A percentile compares a stretch with the other conserved stretches of the same genome.
Conservation (phyloP, 2,113 vertebrate genomes). For the Eublepharis macularius region DNA sequence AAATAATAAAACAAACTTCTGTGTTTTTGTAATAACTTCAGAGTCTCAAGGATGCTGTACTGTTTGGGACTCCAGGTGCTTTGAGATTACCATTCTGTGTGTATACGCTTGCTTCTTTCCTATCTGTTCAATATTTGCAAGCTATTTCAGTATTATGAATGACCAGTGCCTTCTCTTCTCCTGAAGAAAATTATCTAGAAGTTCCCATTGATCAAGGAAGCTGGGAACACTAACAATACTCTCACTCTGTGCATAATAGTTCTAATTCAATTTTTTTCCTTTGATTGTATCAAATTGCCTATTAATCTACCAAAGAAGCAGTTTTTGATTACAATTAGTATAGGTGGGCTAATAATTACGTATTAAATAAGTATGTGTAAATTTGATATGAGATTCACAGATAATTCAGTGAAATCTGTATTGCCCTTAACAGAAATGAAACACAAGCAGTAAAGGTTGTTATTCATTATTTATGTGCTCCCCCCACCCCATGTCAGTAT, state of each 20-base stretch:
- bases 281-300: not conserved
- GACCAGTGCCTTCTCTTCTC: not conserved
- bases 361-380: too few relatives aligned
- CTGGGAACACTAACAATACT: constrained; percentile 11
- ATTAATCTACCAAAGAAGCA: constrained; percentile 57
- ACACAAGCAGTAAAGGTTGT: constrained; percentile 65
- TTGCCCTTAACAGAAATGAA: constrained; percentile 63
- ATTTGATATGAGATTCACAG: constrained; percentile 51
- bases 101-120: not conserved
- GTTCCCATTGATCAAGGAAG: not conserved
- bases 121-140: not conserved
- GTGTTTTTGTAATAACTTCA: not conserved
- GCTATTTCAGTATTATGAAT: not conserved
- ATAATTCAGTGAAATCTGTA: constrained; percentile 50
- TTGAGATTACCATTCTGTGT: not conserved
- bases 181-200: not conserved
- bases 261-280: constrained; percentile 34
- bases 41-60: too few relatives aligned
- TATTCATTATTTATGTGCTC: constrained; percentile 90
- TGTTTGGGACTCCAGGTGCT: not conserved
- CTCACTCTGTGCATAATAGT: constrained; percentile 25
- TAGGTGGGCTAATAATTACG: constrained; percentile 27
- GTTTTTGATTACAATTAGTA: constrained; percentile 34
- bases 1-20: not conserved
- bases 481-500: constrained; percentile 78